Base-by-base conservation (phyloP, 2,113 vertebrate genomes). In the Mobula hypostoma region DNA sequence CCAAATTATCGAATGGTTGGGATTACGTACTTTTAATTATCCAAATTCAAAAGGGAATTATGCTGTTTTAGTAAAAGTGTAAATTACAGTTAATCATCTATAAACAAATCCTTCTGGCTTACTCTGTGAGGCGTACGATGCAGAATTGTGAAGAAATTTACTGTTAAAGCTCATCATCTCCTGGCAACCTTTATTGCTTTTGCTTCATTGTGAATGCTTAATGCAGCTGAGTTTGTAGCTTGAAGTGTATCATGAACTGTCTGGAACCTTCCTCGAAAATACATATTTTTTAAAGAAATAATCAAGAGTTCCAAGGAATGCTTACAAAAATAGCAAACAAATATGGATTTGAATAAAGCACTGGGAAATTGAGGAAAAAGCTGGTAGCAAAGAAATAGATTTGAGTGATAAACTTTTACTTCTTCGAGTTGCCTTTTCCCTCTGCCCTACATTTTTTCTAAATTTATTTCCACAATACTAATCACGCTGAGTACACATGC, bases 61-160 rank as follows among this genome's bases (percentile, higher is more conserved):
- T 74, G 32, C 32, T 63, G 27, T 93, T 93, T 48, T 93, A 72
- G 17, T 32, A 93, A 93, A 72, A 56, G 2, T 27, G 24, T 36
- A 74, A 72, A 32, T 92, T 68, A 70, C 66, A 40, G 21, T 19
- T 70, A 36, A 7, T 17, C 2, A 68, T 68, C n/a, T 36, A 90
- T n/a, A 90, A 36, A 92, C 88, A 93, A 93, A 92, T 36, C 32
- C 66, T 72, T 92, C 15, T 72, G 90, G n/a, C 63, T 92, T 68
- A 68, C 15, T 7, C 11, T 90, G 87, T n/a, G 61, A 92, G n/a
- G 4, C 56, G 15, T 14, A 88, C 29, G 56, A n/a, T 63, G n/a
- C 27, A n/a, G 17, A n/a, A 29, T 29, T 88, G 32, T 93, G 90
- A 93, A 5, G 7, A 29, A 72, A 93, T 70, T 9, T 14, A 93